These are phyloP conservation scores for Nephila pilipes DNA, from an alignment of 1,140 invertebrate species.

Conservation along the genomic window DNA sequence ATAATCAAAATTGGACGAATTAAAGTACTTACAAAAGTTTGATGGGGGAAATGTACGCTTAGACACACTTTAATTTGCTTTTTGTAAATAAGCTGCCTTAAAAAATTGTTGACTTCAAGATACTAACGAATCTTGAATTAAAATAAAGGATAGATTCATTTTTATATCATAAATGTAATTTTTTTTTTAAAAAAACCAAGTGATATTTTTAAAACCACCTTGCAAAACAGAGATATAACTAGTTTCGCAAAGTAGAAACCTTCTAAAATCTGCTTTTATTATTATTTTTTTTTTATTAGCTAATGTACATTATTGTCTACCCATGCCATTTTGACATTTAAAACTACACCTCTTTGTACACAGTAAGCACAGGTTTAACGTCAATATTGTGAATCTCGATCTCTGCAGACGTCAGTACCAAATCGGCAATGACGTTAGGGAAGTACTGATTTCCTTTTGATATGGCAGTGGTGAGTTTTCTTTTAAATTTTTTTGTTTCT, in stretches of 20 bases:
- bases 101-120: neutral
- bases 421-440: neutral
- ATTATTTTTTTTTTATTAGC: neutral
- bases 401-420: slow-evolving; percentile 12
- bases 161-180: neutral
- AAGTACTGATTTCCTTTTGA: slow-evolving; percentile 4
- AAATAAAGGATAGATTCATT: neutral
- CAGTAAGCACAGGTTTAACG: slow-evolving; percentile 2
- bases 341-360: slow-evolving; percentile 4
- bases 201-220: neutral
- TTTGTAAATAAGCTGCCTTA: neutral
- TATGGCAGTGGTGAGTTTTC: neutral
- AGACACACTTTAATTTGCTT: neutral
- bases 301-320: neutral
- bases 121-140: neutral
- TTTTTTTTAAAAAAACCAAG: neutral
- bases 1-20: neutral
- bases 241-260: neutral
- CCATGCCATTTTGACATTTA: slow-evolving; percentile 61
- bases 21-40: neutral
- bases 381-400: slow-evolving; percentile 54
- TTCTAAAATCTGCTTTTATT: neutral
- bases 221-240: neutral
- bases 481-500: neutral
- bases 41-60: neutral